phyloP scores from a whole-genome alignment of 2,113 vertebrate genomes.

The Phrynocephalus versicolor region DNA sequence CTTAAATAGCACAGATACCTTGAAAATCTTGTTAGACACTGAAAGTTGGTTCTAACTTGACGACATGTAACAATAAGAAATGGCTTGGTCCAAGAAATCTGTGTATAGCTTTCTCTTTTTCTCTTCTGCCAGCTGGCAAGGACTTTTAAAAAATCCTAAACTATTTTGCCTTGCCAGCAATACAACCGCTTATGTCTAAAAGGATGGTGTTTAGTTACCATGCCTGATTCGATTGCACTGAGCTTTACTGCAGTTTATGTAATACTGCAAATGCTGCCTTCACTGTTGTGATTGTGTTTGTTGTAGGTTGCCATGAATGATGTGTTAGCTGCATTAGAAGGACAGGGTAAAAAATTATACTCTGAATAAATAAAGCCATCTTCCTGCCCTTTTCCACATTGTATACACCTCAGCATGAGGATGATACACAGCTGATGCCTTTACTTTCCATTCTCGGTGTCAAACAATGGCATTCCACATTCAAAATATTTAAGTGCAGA shows the following conservation, averaged over 20 bases:
- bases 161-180: neutral
- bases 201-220: neutral
- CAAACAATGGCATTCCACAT: neutral
- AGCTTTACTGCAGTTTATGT: neutral
- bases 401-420: neutral
- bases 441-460: neutral
- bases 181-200: neutral
- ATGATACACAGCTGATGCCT: too few species aligned
- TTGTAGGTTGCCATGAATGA: neutral
- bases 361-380: neutral
- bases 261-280: neutral
- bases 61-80: too few species aligned
- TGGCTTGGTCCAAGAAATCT: neutral
- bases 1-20: too few species aligned
- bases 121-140: neutral
- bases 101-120: neutral
- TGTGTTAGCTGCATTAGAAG: neutral
- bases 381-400: neutral
- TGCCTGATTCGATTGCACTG: neutral
- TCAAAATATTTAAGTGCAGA: neutral
- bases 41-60: too few species aligned
- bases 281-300: neutral
- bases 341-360: neutral
- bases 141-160: neutral
- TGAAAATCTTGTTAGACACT: too few species aligned